Percentiles rank a stretch among this genome's conserved stretches.
These are phyloP conservation scores for Tinea trinotella DNA, from an alignment of 2,888 invertebrate genomes.

Conservation along the genomic window DNA sequence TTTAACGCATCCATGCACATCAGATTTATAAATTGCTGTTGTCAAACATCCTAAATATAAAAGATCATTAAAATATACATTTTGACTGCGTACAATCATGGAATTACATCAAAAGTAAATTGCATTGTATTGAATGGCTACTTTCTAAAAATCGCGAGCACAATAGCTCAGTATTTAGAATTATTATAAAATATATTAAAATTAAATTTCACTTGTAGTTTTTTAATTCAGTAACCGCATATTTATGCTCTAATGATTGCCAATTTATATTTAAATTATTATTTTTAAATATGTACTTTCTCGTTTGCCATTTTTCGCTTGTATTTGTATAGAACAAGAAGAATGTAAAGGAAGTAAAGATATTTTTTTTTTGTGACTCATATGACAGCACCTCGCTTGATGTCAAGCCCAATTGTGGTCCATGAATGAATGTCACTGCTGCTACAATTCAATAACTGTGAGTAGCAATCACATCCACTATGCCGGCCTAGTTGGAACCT, in stretches of 20 bases:
- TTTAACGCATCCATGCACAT: too few relatives aligned
- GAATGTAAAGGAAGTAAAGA: too few relatives aligned
- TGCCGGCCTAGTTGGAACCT: too few relatives aligned
- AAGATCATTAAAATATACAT: neutral
- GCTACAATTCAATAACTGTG: too few relatives aligned
- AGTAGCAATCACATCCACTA: too few relatives aligned
- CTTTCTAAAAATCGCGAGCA: neutral
- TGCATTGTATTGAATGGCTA: neutral
- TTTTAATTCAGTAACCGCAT: conserved; percentile 1
- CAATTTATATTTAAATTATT: neutral
- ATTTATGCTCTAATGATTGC: conserved; percentile 4
- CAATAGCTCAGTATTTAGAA: neutral
- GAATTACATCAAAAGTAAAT: neutral
- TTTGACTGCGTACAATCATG: neutral
- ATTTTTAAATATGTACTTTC: neutral
- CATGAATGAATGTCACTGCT: too few relatives aligned
- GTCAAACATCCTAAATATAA: neutral
- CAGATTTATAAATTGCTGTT: too few relatives aligned
- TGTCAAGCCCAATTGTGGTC: too few relatives aligned
- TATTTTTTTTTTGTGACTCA: too few relatives aligned
- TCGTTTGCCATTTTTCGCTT: too few relatives aligned
- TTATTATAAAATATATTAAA: conserved; percentile 7
- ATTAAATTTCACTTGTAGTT: conserved; percentile 9
- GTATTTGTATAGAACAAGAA: too few relatives aligned
- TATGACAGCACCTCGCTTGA: too few relatives aligned